phyloP scores from a whole-genome alignment of 2,797 vertebrate genomes.

The Muscicapa comitata region DNA sequence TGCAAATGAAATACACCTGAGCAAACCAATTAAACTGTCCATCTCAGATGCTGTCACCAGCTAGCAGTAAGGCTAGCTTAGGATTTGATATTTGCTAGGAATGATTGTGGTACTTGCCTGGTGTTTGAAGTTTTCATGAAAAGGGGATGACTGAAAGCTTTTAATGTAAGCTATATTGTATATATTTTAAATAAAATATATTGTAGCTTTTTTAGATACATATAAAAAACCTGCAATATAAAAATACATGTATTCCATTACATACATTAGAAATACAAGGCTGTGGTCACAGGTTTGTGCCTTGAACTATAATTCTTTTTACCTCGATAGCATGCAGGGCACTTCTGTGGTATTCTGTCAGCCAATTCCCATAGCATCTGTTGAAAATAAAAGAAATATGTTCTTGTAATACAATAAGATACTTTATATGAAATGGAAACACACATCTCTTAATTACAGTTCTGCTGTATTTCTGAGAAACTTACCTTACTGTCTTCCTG shows the following conservation, averaged over 20 bases:
- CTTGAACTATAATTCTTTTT: not conserved
- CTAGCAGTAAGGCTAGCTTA: not conserved
- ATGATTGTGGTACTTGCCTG: not conserved
- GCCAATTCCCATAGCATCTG: not conserved
- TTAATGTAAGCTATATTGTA: not conserved
- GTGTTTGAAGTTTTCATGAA: not conserved
- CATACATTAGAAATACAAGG: not conserved
- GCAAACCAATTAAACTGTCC: not conserved
- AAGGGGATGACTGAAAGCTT: not conserved
- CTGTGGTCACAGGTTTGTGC: not conserved
- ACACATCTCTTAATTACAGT: not conserved
- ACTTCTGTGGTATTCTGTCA: not conserved
- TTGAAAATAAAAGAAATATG: not conserved
- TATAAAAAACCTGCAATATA: not conserved
- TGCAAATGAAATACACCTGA: not conserved
- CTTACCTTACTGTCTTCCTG: not conserved
- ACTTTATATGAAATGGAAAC: not conserved
- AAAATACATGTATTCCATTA: fast-evolving
- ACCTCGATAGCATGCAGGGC: not conserved
- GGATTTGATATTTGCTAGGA: not conserved
- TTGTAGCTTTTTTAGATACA: not conserved
- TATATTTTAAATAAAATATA: not conserved
- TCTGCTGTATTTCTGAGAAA: not conserved
- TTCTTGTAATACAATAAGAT: not conserved
- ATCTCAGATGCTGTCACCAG: not conserved